Base-by-base conservation (phyloP, 2,113 vertebrate species). In the Tragelaphus scriptus region DNA sequence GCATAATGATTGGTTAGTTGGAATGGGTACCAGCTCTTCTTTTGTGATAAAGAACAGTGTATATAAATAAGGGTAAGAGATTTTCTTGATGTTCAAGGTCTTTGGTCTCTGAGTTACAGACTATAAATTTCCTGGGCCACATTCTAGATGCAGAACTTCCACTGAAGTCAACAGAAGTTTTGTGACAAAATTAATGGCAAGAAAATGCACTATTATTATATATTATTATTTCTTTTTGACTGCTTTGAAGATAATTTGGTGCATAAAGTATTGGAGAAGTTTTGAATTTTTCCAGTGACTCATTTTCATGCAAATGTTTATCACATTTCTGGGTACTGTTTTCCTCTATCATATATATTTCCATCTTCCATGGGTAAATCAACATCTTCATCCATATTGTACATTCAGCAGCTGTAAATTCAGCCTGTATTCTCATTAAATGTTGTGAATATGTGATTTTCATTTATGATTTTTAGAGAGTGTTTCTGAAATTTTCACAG, bases 1-100 rank as follows among this genome's bases (percentile, higher is more conserved):
- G 98, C 98, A 98, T 98, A 98, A 98, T 98, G 98, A 98, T 97
- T 98, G 98, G 98, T 97, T 98, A 98, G 97, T 98, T 98, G 98
- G 96, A 97, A 98, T 98, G 98, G 98, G 98, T 96, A 98, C 96
- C 97, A 96, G 97, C 96, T 98, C 96, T 98, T 97, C 95, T 96
- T 98, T 94, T 97, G 97, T 98, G 98, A 98, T 98, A 98, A 98
- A 98, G 96, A 98, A 98, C 98, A 97, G 98, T 97, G 97, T 98
- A 95, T 98, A 98, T 98, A 98, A 98, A 98, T 98, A 98, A 98
- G 97, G 96, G 96, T 97, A 97, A 98, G 97, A 98, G 98, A 98
- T 98, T 98, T 98, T 97, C 96, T 98, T 98, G 97, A 98, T 98
- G 98, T 96, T 98, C 98, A 98, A 98, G 98, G 98, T 98, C 98